These are phyloP conservation scores for Linhomoeus sp. DNA, from an alignment of 2,888 invertebrate species.

Conservation along the genomic window DNA sequence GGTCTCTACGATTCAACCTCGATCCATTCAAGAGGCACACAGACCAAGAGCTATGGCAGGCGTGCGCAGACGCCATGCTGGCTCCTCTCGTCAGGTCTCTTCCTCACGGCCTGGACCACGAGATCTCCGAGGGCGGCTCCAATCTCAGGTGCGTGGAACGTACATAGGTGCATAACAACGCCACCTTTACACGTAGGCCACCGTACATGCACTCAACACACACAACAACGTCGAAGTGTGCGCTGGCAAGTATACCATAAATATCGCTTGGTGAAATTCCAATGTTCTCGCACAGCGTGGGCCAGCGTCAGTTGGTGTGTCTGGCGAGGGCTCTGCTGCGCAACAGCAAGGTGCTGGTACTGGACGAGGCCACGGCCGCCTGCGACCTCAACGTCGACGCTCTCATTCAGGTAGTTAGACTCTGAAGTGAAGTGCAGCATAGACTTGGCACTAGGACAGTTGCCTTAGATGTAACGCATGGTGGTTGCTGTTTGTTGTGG, in stretches of 20 bases:
- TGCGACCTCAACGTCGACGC: constrained; percentile 27
- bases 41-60: constrained; percentile 67
- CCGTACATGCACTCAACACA: too few species aligned
- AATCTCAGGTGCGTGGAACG: constrained; percentile 42
- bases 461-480: too few species aligned
- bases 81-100: constrained; percentile 58
- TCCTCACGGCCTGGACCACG: constrained; percentile 53
- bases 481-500: too few species aligned
- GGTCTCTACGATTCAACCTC: constrained; percentile 66
- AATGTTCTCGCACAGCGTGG: constrained; percentile 29
- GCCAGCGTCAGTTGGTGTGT: constrained; percentile 35
- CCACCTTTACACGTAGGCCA: too few species aligned
- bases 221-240: too few species aligned
- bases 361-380: constrained; percentile 40
- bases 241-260: too few species aligned
- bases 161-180: too few species aligned
- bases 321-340: constrained; percentile 33
- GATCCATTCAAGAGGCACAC: constrained; percentile 62
- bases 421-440: too few species aligned
- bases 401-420: constrained; percentile 36
- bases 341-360: constrained; percentile 36
- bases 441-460: too few species aligned
- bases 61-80: constrained; percentile 70
- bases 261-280: too few species aligned
- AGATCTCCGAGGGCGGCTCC: constrained; percentile 73